Percentiles rank a stretch among this genome's conserved stretches.
phyloP scores from a whole-genome alignment of 2,113 vertebrate genomes.

The Acanthisitta chloris region DNA sequence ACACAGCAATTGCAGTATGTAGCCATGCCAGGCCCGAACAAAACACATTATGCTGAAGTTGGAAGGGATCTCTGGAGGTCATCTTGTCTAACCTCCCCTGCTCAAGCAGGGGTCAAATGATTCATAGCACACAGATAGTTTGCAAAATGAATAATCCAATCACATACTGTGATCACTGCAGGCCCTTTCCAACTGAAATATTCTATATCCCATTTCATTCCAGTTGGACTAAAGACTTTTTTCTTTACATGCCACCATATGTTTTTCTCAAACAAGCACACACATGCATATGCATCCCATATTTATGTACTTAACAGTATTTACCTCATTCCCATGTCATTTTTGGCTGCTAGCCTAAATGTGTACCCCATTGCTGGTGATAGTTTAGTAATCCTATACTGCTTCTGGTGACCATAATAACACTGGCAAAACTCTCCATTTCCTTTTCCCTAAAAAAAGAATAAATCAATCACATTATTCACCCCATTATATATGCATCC shows the following conservation, averaged over 20 bases:
- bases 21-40: not conserved
- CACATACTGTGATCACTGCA: not conserved
- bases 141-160: not conserved
- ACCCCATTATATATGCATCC: not conserved
- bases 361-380: constrained; percentile 92
- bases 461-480: constrained; percentile 8
- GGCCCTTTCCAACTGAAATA: not conserved
- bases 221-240: not conserved
- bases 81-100: not conserved
- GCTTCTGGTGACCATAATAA: constrained; percentile 91
- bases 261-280: not conserved
- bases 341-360: constrained; percentile 95
- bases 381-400: constrained; percentile 93
- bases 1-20: not conserved
- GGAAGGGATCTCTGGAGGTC: not conserved
- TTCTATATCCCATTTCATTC: not conserved
- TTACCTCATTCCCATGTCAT: constrained; percentile 93
- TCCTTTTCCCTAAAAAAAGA: constrained; percentile 86
- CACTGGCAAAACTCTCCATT: constrained; percentile 88
- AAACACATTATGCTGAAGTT: not conserved
- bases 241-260: not conserved
- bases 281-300: not conserved
- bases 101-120: not conserved
- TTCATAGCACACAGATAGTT: not conserved
- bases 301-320: not conserved